A percentile compares a stretch with the other conserved stretches of the same genome.
These are phyloP conservation scores for Oophaga sylvatica DNA, from an alignment of 2,797 vertebrate species.

Conservation along the genomic window DNA sequence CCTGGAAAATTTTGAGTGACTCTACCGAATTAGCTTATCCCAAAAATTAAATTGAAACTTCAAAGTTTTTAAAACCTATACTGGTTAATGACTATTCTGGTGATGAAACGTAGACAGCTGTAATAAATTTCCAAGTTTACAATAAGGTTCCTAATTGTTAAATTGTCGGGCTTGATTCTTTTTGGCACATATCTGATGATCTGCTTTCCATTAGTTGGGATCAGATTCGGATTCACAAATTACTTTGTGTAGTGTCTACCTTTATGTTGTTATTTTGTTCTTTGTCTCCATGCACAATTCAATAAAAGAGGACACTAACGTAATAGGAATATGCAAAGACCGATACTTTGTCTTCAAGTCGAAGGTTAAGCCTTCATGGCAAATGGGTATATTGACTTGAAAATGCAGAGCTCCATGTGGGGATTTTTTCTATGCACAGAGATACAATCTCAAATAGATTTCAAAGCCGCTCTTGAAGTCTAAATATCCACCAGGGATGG, in stretches of 20 bases:
- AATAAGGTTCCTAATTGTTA: no score
- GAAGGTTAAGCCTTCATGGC: constrained; percentile 14
- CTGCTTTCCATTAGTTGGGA: no score
- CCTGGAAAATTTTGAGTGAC: no score
- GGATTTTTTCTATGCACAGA: constrained; percentile 18
- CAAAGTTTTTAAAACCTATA: no score
- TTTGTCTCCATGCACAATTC: background rate
- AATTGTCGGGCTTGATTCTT: no score
- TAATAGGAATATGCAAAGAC: constrained; percentile 27
- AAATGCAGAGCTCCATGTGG: constrained; percentile 10
- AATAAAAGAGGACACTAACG: constrained; percentile 5
- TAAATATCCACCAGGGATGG: constrained; percentile 15
- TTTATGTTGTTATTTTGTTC: background rate
- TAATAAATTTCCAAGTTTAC: no score
- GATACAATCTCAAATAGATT: constrained; percentile 33
- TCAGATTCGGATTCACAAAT: background rate
- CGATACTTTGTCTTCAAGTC: background rate
- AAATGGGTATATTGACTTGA: constrained; percentile 37
- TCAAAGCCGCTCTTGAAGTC: constrained; percentile 18
- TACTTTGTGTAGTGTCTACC: background rate
- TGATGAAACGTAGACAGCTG: no score
- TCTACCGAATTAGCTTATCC: no score
- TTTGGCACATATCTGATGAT: no score
- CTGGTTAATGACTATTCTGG: no score
- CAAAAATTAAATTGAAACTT: no score